phyloP scores from a whole-genome alignment of 2,888 invertebrate genomes.

The Branchipolynoe longqiensis region DNA sequence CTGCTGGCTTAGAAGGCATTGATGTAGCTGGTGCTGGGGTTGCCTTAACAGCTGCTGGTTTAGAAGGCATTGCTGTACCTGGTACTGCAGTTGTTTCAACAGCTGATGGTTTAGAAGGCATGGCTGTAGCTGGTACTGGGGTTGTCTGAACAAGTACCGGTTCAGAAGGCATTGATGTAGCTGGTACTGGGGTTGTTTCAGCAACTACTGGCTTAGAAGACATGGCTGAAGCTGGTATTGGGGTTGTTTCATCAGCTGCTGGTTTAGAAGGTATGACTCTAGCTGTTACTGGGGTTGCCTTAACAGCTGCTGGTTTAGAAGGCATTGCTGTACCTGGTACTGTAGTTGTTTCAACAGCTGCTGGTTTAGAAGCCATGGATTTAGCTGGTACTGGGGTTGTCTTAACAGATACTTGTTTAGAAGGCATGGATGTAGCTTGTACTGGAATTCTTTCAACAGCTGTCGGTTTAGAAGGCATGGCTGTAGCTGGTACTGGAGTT shows the following conservation, averaged over 20 bases:
- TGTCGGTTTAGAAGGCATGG: background rate
- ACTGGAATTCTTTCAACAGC: background rate
- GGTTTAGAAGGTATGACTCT: background rate
- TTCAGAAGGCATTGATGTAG: background rate
- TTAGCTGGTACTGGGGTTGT: background rate
- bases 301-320: background rate
- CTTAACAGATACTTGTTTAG: background rate
- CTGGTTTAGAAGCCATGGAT: background rate
- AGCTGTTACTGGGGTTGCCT: background rate
- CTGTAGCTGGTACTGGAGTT: background rate
- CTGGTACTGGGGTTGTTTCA: background rate
- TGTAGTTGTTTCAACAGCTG: background rate
- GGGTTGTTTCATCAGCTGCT: background rate
- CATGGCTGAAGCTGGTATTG: slow-evolving; percentile 2
- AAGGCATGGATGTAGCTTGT: background rate
- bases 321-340: background rate
- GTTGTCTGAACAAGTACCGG: background rate
- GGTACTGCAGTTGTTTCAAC: background rate
- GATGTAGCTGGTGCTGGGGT: background rate
- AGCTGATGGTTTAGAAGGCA: background rate
- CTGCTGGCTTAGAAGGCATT: background rate
- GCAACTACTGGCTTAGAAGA: background rate
- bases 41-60: background rate
- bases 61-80: background rate
- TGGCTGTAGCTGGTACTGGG: background rate